Conservation (phyloP, 2,888 invertebrate species). For the Pyrrhia umbra region DNA sequence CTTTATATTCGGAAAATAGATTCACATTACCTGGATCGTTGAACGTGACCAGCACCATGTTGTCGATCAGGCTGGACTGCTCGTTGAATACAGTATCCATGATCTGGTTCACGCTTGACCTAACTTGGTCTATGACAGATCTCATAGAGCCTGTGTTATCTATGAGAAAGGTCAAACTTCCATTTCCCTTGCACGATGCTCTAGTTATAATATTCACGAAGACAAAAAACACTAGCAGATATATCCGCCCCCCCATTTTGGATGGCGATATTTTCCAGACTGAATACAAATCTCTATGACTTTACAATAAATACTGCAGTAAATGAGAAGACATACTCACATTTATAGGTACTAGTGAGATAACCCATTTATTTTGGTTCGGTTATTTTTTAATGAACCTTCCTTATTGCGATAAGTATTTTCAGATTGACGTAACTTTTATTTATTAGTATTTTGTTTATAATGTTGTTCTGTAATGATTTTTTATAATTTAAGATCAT, state of each 20-base stretch:
- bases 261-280: neutral
- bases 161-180: slow-evolving; percentile 67
- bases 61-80: slow-evolving; percentile 61
- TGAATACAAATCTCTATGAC: neutral
- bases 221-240: slow-evolving; percentile 29
- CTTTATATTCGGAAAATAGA: too few relatives aligned
- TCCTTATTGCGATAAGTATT: too few relatives aligned
- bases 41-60: slow-evolving; percentile 69
- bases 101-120: slow-evolving; percentile 52
- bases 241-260: slow-evolving; percentile 37
- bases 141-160: slow-evolving; percentile 67
- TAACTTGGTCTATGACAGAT: slow-evolving; percentile 62
- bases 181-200: slow-evolving; percentile 53
- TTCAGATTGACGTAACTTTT: too few relatives aligned
- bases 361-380: too few relatives aligned
- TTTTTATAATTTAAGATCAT: too few relatives aligned
- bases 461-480: too few relatives aligned
- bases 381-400: too few relatives aligned
- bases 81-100: slow-evolving; percentile 59
- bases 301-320: slow-evolving; percentile 2
- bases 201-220: slow-evolving; percentile 31
- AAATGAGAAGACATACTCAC: neutral
- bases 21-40: slow-evolving; percentile 68
- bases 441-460: too few relatives aligned
- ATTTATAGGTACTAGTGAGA: slow-evolving; percentile 31